These are phyloP conservation scores for Probaryconus sp. DNA, from an alignment of 1,140 invertebrate genomes.

Conservation along the genomic window DNA sequence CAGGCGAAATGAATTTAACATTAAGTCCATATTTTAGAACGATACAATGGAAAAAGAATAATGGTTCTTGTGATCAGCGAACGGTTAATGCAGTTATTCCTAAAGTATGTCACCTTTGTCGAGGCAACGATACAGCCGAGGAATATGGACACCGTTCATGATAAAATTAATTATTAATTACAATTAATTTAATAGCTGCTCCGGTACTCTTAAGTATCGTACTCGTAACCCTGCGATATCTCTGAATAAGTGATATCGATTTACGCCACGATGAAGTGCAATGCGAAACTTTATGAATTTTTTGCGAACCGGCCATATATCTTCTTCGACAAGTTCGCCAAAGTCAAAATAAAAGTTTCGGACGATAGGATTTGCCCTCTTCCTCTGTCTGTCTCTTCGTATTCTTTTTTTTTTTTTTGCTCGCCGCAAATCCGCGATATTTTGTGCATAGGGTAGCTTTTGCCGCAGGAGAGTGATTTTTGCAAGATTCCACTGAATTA, in stretches of 20 bases:
- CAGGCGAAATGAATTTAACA: constrained; percentile 7
- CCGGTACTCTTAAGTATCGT: constrained; percentile 10
- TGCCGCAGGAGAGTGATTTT: constrained; percentile 4
- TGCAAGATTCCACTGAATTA: constrained; percentile 22
- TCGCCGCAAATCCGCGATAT: too few relatives aligned
- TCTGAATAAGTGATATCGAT: constrained; percentile 21
- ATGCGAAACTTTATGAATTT: too few relatives aligned
- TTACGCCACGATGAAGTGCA: too few relatives aligned
- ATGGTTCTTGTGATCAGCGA: constrained; percentile 20
- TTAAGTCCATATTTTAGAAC: constrained; percentile 16
- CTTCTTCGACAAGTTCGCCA: too few relatives aligned
- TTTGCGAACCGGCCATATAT: too few relatives aligned
- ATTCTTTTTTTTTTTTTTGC: too few relatives aligned
- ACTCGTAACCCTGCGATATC: background rate
- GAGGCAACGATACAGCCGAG: background rate
- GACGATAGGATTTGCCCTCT: too few relatives aligned
- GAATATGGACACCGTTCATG: constrained; percentile 9
- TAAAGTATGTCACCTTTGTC: constrained; percentile 23
- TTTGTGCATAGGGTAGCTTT: background rate
- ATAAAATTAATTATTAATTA: constrained; percentile 37
- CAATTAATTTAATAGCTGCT: constrained; percentile 36
- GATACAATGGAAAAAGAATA: too few relatives aligned
- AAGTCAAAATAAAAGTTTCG: too few relatives aligned
- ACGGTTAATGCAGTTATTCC: constrained; percentile 25
- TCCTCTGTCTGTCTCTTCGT: too few relatives aligned